Percentiles rank a stretch among this genome's conserved stretches.
Conservation (phyloP, 53 echinoderm and acorn worm genomes). For the Pentamera pediparva region DNA sequence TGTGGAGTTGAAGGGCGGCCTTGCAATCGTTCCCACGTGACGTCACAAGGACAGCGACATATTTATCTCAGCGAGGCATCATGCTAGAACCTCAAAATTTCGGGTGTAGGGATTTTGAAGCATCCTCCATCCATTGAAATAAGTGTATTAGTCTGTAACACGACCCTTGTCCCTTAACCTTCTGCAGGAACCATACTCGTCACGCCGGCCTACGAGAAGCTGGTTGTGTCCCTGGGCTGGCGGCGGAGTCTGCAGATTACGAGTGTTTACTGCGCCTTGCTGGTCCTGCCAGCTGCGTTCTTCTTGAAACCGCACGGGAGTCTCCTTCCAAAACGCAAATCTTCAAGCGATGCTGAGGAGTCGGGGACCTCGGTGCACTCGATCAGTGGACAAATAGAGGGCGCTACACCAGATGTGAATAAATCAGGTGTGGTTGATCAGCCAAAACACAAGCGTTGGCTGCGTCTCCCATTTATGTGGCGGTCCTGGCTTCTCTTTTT, state of each 20-base stretch:
- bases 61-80: no score
- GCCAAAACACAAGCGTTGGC: neutral
- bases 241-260: neutral
- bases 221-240: neutral
- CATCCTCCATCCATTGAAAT: no score
- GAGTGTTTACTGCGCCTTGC: neutral
- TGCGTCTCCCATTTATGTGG: neutral
- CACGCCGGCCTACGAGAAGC: neutral
- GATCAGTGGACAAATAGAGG: neutral
- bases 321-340: neutral
- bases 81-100: no score
- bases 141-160: no score
- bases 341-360: neutral
- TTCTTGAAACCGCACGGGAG: neutral
- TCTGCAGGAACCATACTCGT: neutral
- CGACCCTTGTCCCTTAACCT: no score
- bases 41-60: no score
- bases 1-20: no score
- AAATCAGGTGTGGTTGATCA: neutral
- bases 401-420: neutral
- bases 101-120: no score
- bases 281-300: neutral
- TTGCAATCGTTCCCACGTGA: no score
- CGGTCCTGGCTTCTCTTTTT: slow-evolving; percentile 2
- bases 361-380: neutral